Percentiles rank a stretch among this genome's conserved stretches.
Evolutionary conservation across 1,140 invertebrate genomes (phyloP).

Genomic region (Drosophila carrolli): DNA sequence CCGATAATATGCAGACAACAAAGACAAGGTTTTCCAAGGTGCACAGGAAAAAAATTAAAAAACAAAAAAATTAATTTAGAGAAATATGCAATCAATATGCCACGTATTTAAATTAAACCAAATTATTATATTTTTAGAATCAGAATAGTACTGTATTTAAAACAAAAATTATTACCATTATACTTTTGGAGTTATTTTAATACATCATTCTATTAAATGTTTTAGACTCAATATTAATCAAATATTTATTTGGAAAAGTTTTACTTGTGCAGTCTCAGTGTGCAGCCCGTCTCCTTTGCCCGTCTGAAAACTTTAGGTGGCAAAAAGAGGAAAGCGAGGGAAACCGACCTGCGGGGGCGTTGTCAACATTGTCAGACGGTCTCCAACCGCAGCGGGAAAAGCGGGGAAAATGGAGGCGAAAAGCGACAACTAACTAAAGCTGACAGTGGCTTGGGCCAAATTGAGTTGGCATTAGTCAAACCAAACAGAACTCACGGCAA

Average conservation of each 20-base stretch:
- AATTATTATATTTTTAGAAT: background rate
- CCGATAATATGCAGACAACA: conserved; percentile 38
- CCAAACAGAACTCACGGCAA: conserved; percentile 17
- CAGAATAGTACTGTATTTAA: background rate
- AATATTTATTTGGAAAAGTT: background rate
- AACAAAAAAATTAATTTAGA: background rate
- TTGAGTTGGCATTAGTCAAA: conserved; percentile 53
- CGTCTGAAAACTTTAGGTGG: background rate
- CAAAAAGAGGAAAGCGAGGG: background rate
- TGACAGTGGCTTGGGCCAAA: conserved; percentile 21
- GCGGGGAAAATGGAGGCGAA: background rate
- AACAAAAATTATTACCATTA: too few relatives aligned
- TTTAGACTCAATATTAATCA: too few relatives aligned
- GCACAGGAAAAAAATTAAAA: background rate
- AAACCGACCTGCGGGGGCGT: conserved; percentile 19
- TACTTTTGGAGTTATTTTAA: background rate
- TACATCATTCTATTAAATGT: too few relatives aligned
- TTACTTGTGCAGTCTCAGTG: background rate
- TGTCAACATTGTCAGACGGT: conserved; percentile 26
- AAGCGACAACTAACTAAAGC: conserved; percentile 20
- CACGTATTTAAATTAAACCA: too few relatives aligned
- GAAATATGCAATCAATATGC: too few relatives aligned
- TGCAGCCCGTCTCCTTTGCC: background rate
- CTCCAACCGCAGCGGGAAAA: conserved; percentile 22
- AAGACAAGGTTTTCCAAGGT: conserved; percentile 6